These are phyloP conservation scores for Macaca fascicularis DNA, from an alignment of 2,113 vertebrate genomes.

Conservation along the genomic window T2T-MFA8v1.1 NC_088384.1:4715001-4715500, in stretches of 20 bases:
- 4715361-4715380: not conserved
- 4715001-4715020: not conserved
- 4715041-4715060: not conserved
- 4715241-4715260: not conserved
- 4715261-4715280: accelerated
- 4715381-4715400: not conserved
- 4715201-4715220: not conserved
- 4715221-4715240: accelerated
- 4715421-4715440: not conserved
- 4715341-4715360: not conserved
- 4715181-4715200: accelerated
- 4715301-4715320: not conserved
- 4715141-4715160: not conserved
- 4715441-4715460: not conserved
- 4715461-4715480: accelerated
- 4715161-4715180: accelerated
- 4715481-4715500: accelerated
- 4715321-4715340: too few species aligned
- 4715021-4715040: accelerated
- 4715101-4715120: accelerated
- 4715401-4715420: too few species aligned
- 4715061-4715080: accelerated
- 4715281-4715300: accelerated
- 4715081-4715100: accelerated
- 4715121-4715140: accelerated